phyloP scores from a whole-genome alignment of 2,888 invertebrate genomes.

The Adineta ricciae region DNA sequence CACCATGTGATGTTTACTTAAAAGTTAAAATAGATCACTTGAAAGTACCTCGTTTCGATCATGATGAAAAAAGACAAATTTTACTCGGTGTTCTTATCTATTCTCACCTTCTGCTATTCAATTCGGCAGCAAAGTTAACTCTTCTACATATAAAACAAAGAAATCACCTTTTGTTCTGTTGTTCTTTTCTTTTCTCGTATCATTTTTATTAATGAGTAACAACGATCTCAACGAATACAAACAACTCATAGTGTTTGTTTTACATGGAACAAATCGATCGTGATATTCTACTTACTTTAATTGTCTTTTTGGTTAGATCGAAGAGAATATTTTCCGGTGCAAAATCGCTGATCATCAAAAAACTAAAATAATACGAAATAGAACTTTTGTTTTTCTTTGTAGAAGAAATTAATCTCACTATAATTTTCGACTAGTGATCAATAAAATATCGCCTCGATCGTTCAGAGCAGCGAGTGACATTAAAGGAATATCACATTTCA shows the following conservation, averaged over 20 bases:
- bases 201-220: too few species aligned
- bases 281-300: neutral
- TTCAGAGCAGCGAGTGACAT: neutral
- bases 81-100: neutral
- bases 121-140: neutral
- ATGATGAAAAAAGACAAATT: neutral
- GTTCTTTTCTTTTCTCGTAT: too few species aligned
- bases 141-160: too few species aligned
- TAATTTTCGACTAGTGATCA: neutral
- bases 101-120: neutral
- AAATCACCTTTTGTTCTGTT: too few species aligned
- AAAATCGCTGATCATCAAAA: constrained; percentile 20
- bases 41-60: neutral
- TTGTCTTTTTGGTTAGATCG: neutral
- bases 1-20: neutral
- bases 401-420: too few species aligned
- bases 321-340: neutral
- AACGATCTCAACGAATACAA: too few species aligned
- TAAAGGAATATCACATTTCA: neutral
- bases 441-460: constrained; percentile 12
- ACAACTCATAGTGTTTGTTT: too few species aligned
- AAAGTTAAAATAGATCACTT: neutral
- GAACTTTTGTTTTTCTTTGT: too few species aligned
- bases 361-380: neutral
- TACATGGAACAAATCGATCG: neutral